These are phyloP conservation scores for Argyrosomus regius DNA, from an alignment of 2,797 vertebrate genomes.

Conservation along the genomic window DNA sequence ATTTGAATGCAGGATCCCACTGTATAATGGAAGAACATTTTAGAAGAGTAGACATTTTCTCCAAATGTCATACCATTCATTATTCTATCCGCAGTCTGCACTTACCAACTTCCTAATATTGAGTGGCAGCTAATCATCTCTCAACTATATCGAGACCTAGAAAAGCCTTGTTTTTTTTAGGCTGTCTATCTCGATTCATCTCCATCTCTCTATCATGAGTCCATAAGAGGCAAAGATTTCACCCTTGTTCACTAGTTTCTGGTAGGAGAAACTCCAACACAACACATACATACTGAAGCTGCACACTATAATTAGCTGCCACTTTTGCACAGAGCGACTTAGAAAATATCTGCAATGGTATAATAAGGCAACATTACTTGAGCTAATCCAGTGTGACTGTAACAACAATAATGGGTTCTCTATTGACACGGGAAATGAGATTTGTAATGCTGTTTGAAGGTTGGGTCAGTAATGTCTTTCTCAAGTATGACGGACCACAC, in stretches of 20 bases:
- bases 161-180: neutral
- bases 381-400: constrained; percentile 25
- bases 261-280: neutral
- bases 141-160: constrained; percentile 30
- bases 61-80: constrained; percentile 59
- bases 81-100: constrained; percentile 45
- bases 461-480: no score
- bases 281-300: constrained; percentile 3
- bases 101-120: constrained; percentile 37
- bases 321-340: constrained; percentile 15
- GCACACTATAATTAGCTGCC: constrained; percentile 37
- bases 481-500: no score
- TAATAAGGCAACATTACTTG: constrained; percentile 34
- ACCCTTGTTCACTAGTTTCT: neutral
- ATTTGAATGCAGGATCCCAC: constrained; percentile 26
- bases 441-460: neutral
- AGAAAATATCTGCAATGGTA: constrained; percentile 11
- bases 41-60: constrained; percentile 53
- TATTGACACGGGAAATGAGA: constrained; percentile 8
- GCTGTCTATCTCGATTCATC: constrained; percentile 9
- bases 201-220: neutral
- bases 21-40: constrained; percentile 44
- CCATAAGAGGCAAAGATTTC: constrained; percentile 7
- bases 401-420: constrained; percentile 14
- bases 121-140: constrained; percentile 56